Percentiles rank a stretch among this genome's conserved stretches.
phyloP scores from a whole-genome alignment of 2,797 vertebrate species.

The Esox lucius region DNA sequence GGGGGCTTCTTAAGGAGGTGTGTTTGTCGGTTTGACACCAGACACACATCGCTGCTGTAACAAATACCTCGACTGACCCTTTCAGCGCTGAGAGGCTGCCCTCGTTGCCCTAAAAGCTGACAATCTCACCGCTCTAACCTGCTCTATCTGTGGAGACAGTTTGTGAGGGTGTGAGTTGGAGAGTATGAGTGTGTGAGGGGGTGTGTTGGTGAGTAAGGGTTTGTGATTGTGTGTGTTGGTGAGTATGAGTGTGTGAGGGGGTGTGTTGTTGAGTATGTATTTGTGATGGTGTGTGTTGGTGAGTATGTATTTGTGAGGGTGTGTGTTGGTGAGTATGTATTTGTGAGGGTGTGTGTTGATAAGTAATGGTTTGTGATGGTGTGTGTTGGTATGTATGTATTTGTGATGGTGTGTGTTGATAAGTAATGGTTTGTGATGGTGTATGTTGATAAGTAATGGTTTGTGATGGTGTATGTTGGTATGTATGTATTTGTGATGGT shows the following conservation, averaged over 20 bases:
- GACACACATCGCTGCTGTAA: constrained; percentile 36
- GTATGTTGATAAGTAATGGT: too few relatives aligned
- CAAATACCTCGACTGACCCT: constrained; percentile 33
- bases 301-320: too few relatives aligned
- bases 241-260: not conserved
- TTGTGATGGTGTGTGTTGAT: too few relatives aligned
- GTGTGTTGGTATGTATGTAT: too few relatives aligned
- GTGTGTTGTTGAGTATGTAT: not conserved
- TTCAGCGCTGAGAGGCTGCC: constrained; percentile 1
- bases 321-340: too few relatives aligned
- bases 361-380: too few relatives aligned
- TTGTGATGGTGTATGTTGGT: too few relatives aligned
- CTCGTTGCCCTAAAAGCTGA: constrained; percentile 14
- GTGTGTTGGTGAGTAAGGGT: not conserved
- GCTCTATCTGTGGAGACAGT: constrained; percentile 7
- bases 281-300: not conserved
- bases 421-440: too few relatives aligned
- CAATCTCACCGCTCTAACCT: constrained; percentile 29
- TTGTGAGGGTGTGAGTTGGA: not conserved
- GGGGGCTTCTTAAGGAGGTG: constrained; percentile 27
- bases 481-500: too few relatives aligned
- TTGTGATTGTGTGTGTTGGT: not conserved
- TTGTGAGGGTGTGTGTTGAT: too few relatives aligned
- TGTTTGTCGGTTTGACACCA: constrained; percentile 29
- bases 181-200: constrained; percentile 2